Percentiles rank a stretch among this genome's conserved stretches.
phyloP scores from a whole-genome alignment of 2,888 invertebrate genomes.

The Schizaphis graminum region DNA sequence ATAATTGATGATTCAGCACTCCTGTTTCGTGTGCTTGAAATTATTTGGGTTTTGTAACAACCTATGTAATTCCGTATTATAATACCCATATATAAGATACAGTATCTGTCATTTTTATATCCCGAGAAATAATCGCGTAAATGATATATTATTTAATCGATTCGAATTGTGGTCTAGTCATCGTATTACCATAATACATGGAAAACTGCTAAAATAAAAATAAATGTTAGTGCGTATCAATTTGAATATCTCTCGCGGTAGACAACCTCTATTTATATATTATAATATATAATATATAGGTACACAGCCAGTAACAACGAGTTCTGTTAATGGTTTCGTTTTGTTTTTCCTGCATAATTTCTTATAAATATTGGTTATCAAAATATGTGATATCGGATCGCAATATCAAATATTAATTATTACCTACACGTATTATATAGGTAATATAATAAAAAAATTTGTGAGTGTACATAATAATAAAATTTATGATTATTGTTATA shows the following conservation, averaged over 20 bases:
- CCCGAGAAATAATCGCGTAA: conserved; percentile 7
- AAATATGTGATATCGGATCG: not conserved
- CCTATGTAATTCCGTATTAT: not conserved
- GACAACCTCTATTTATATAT: not conserved
- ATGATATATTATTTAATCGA: conserved; percentile 43
- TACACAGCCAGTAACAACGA: not conserved
- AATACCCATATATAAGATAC: not conserved
- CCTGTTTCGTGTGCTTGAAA: not conserved
- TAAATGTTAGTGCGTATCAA: not conserved
- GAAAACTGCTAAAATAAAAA: conserved; percentile 21
- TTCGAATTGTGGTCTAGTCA: not conserved
- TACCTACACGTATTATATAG: no score
- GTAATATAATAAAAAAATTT: no score
- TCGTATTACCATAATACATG: conserved; percentile 28
- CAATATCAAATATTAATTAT: not conserved
- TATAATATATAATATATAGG: not conserved
- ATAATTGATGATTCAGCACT: conserved; percentile 49
- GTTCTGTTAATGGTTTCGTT: not conserved
- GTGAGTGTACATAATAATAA: no score
- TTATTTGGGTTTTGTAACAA: conserved; percentile 23
- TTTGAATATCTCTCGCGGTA: conserved; percentile 35
- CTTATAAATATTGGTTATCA: not conserved
- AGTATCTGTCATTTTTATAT: conserved; percentile 21
- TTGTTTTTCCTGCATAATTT: not conserved
- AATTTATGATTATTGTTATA: not conserved